A percentile compares a stretch with the other conserved stretches of the same genome.
Evolutionary conservation across 2,113 vertebrate species (phyloP).

Genomic region (Puffinus mauretanicus): DNA sequence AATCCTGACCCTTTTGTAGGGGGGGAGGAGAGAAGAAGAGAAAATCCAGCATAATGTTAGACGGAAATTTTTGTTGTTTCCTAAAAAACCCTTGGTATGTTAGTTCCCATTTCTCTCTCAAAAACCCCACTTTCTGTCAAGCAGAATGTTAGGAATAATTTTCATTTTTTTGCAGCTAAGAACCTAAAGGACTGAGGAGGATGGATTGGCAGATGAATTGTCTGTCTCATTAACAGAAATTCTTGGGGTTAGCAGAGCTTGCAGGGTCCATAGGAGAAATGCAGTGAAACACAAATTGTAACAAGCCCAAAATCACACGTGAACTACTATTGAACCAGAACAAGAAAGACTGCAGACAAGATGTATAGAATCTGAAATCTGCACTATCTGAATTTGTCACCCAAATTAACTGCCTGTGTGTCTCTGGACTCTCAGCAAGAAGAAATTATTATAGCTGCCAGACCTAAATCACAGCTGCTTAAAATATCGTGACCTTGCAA

Average conservation of each 20-base stretch:
- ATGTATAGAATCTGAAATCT: background rate
- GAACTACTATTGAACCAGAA: background rate
- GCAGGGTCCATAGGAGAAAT: background rate
- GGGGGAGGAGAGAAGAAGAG: background rate
- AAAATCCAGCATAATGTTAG: background rate
- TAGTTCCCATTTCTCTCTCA: background rate
- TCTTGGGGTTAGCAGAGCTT: background rate
- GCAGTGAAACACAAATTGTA: background rate
- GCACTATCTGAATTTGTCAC: background rate
- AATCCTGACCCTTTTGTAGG: background rate
- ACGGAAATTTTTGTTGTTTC: background rate
- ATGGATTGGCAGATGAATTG: background rate
- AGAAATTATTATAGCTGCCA: background rate
- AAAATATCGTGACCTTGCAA: background rate
- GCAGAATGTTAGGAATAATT: background rate
- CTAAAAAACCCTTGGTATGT: background rate
- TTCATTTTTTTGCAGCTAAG: background rate
- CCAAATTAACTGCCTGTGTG: background rate
- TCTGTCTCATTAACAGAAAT: background rate
- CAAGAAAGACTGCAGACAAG: background rate
- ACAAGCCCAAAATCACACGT: background rate
- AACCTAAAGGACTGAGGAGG: background rate
- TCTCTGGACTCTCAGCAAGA: background rate
- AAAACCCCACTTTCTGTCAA: background rate
- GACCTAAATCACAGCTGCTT: background rate